Evolutionary conservation across 1,140 invertebrate genomes (phyloP).

Genomic region (Druon quercuslanigerum): DNA sequence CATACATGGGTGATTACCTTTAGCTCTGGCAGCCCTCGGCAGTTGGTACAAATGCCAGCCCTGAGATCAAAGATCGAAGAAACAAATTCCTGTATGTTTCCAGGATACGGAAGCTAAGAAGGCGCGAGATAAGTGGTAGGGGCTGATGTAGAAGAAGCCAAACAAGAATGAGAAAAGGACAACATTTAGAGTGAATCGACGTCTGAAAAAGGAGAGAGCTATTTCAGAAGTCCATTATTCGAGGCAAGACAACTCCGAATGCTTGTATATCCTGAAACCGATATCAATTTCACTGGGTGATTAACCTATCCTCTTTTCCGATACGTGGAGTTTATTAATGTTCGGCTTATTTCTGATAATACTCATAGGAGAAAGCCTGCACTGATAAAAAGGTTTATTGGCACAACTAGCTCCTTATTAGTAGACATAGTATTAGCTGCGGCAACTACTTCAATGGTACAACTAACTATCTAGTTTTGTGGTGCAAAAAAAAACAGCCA

Average conservation of each 20-base stretch:
- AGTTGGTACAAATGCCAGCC: constrained; percentile 44
- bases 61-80: constrained; percentile 41
- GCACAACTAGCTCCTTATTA: too few relatives aligned
- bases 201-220: constrained; percentile 48
- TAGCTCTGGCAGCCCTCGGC: constrained; percentile 59
- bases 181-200: constrained; percentile 49
- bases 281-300: constrained; percentile 52
- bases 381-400: too few relatives aligned
- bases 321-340: not conserved
- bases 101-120: constrained; percentile 28
- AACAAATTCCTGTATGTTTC: constrained; percentile 31
- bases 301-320: not conserved
- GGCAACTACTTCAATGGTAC: too few relatives aligned
- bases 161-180: constrained; percentile 40
- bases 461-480: too few relatives aligned
- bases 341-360: not conserved
- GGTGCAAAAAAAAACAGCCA: too few relatives aligned
- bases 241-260: constrained; percentile 63
- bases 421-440: too few relatives aligned
- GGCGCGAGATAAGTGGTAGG: constrained; percentile 46
- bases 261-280: constrained; percentile 48
- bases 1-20: constrained; percentile 69
- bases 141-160: constrained; percentile 54
- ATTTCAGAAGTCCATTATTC: constrained; percentile 66
- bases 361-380: not conserved